These are phyloP conservation scores for Nasonia oneida DNA, from an alignment of 2,888 invertebrate genomes.

Conservation along the genomic window DNA sequence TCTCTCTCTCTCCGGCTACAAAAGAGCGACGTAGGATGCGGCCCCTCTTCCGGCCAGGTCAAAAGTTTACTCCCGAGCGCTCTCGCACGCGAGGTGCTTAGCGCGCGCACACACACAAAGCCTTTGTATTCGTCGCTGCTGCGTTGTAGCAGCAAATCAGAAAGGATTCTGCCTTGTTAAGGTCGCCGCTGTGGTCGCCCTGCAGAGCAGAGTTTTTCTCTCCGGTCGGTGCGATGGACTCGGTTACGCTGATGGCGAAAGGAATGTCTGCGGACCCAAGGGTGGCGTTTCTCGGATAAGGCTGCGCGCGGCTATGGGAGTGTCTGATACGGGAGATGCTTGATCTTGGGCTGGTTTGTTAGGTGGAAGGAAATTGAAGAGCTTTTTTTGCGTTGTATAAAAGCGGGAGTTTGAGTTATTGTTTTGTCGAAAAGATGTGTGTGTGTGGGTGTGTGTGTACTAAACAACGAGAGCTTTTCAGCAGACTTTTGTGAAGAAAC, in stretches of 20 bases:
- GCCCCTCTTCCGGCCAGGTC: slow-evolving; percentile 3
- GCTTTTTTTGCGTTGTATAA: not conserved
- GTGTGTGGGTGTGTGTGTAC: not conserved
- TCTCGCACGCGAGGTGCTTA: not conserved
- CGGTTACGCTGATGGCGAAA: slow-evolving; percentile 9
- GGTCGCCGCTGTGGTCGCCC: not conserved
- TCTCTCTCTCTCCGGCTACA: not conserved
- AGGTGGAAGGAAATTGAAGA: too few species aligned
- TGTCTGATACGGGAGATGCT: not conserved
- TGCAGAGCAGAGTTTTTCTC: not conserved
- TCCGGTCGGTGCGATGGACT: not conserved
- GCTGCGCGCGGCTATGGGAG: not conserved
- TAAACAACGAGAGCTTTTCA: not conserved
- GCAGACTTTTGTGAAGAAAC: not conserved
- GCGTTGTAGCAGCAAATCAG: slow-evolving; percentile 1
- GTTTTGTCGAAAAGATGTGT: not conserved
- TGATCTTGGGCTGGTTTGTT: not conserved
- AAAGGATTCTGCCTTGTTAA: slow-evolving; percentile 33
- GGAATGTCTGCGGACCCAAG: not conserved
- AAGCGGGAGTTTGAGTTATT: not conserved
- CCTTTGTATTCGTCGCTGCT: slow-evolving; percentile 26
- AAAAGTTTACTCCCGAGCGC: slow-evolving; percentile 11
- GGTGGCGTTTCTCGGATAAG: not conserved
- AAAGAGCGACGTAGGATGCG: not conserved
- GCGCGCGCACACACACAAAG: not conserved